A percentile compares a stretch with the other conserved stretches of the same genome.
phyloP scores from a whole-genome alignment of 2,888 invertebrate genomes.

The Subacronicta megacephala region DNA sequence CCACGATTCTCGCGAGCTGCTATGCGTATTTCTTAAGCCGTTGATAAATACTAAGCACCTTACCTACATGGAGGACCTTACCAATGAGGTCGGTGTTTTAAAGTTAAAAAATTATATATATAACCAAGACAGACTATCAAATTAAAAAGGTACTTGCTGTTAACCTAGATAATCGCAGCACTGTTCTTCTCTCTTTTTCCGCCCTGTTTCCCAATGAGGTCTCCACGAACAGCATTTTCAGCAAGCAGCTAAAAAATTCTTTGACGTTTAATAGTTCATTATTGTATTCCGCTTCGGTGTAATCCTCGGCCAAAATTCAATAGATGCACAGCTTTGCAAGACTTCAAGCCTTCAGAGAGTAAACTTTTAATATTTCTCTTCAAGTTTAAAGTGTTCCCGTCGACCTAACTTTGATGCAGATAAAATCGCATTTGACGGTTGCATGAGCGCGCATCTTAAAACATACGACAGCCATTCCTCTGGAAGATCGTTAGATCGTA shows the following conservation, averaged over 20 bases:
- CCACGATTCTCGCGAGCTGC: no score
- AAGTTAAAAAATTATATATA: no score
- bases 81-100: no score
- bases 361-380: constrained; percentile 41
- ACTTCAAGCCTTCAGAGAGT: constrained; percentile 23
- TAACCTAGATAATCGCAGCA: not conserved
- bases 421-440: constrained; percentile 47
- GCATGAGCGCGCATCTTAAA: constrained; percentile 30
- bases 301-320: constrained; percentile 41
- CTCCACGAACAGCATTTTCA: constrained; percentile 7
- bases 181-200: not conserved
- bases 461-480: constrained; percentile 21
- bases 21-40: no score
- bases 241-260: constrained; percentile 4
- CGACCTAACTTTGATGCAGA: constrained; percentile 38
- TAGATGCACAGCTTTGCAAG: constrained; percentile 35
- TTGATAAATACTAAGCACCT: no score
- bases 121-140: no score
- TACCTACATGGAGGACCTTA: no score
- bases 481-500: constrained; percentile 16
- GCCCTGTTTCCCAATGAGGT: constrained; percentile 15
- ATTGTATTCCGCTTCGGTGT: constrained; percentile 41
- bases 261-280: constrained; percentile 41
- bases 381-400: constrained; percentile 43
- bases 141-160: not conserved